phyloP scores from a whole-genome alignment of 2,113 vertebrate species.

The Onychostoma macrolepis region DNA sequence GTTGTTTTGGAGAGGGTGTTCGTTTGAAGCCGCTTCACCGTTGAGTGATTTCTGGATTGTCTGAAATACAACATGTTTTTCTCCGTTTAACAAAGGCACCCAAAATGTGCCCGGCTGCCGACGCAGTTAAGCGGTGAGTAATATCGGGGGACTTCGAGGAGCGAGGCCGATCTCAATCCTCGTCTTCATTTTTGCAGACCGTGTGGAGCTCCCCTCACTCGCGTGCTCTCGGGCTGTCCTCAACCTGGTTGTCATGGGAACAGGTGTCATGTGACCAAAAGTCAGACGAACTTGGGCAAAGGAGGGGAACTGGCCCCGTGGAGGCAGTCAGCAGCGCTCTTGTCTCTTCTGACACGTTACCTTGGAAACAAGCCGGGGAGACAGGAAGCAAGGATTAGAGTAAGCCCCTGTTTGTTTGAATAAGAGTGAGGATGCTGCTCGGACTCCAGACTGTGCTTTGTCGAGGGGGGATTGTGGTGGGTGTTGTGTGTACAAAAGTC shows the following conservation, averaged over 20 bases:
- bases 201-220: slow-evolving; percentile 66
- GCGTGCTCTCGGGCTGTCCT: slow-evolving; percentile 75
- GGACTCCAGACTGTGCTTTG: slow-evolving; percentile 66
- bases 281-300: slow-evolving; percentile 78
- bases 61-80: slow-evolving; percentile 46
- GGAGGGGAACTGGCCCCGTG: slow-evolving; percentile 74
- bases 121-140: slow-evolving; percentile 26
- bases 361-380: slow-evolving; percentile 79
- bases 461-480: slow-evolving; percentile 53
- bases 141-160: slow-evolving; percentile 39
- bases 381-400: slow-evolving; percentile 75
- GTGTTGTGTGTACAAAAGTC: slow-evolving; percentile 51
- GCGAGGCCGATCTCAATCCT: slow-evolving; percentile 28
- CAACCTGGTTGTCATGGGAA: slow-evolving; percentile 84
- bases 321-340: slow-evolving; percentile 76
- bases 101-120: slow-evolving; percentile 19
- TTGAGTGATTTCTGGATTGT: slow-evolving; percentile 38
- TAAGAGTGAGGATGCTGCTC: slow-evolving; percentile 68
- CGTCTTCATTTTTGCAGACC: slow-evolving; percentile 47
- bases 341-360: slow-evolving; percentile 81
- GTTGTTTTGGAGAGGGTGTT: slow-evolving; percentile 1
- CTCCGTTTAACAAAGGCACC: slow-evolving; percentile 46
- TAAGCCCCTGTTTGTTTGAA: slow-evolving; percentile 79
- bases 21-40: neutral
- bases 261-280: slow-evolving; percentile 77